A percentile compares a stretch with the other conserved stretches of the same genome.
Evolutionary conservation across 64 coral and sea anemone species (phyloP).

Genomic region (Montipora capricornis): DNA sequence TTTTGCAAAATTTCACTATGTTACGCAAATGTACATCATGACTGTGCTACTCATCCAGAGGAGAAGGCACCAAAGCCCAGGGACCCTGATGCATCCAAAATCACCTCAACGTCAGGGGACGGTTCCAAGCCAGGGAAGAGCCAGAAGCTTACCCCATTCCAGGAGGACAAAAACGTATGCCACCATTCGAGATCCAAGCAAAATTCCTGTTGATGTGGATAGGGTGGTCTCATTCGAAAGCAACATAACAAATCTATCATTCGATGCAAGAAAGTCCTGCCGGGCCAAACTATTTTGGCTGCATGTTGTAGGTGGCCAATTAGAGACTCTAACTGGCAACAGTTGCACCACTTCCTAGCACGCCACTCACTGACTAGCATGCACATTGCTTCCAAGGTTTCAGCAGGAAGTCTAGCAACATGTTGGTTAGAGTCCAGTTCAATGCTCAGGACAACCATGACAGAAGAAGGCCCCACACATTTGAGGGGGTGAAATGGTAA

Average conservation of each 20-base stretch:
- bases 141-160: slow-evolving; percentile 51
- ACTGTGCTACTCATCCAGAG: too few species aligned
- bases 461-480: background rate
- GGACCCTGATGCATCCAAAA: background rate
- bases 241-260: slow-evolving; percentile 58
- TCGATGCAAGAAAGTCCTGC: slow-evolving; percentile 30
- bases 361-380: background rate
- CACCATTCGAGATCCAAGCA: slow-evolving; percentile 4
- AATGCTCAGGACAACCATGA: slow-evolving; percentile 18
- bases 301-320: slow-evolving; percentile 60
- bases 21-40: too few species aligned
- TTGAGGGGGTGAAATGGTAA: background rate
- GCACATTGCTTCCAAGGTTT: background rate
- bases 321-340: slow-evolving; percentile 19
- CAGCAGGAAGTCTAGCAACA: background rate
- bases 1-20: too few species aligned
- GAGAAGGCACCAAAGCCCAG: too few species aligned
- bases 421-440: slow-evolving; percentile 17
- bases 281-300: slow-evolving; percentile 39
- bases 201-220: slow-evolving; percentile 31
- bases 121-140: background rate
- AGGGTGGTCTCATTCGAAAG: slow-evolving; percentile 41
- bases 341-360: slow-evolving; percentile 23
- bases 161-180: background rate
- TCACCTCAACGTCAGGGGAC: background rate